Percentiles rank a stretch among this genome's conserved stretches.
phyloP scores from a whole-genome alignment of 2,888 invertebrate genomes.

The Diplazon laetatorius region DNA sequence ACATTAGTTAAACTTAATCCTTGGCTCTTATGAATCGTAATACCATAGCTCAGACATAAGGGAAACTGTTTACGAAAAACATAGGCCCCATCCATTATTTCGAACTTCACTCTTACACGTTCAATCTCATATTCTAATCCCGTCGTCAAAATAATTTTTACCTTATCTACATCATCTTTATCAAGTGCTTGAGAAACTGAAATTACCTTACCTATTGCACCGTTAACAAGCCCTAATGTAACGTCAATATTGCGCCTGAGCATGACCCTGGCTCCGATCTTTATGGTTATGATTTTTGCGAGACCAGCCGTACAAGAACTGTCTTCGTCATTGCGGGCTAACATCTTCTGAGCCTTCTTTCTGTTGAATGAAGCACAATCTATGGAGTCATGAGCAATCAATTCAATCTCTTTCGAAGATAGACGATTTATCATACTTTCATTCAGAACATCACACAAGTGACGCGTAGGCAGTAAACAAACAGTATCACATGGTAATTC shows the following conservation, averaged over 20 bases:
- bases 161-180: too few relatives aligned
- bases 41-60: slow-evolving; percentile 53
- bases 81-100: too few relatives aligned
- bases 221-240: too few relatives aligned
- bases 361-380: slow-evolving; percentile 58
- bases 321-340: too few relatives aligned
- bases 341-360: slow-evolving; percentile 48
- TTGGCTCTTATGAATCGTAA: slow-evolving; percentile 42
- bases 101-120: slow-evolving; percentile 23
- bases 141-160: too few relatives aligned
- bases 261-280: too few relatives aligned
- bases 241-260: too few relatives aligned
- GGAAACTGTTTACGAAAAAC: too few relatives aligned
- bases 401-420: slow-evolving; percentile 64
- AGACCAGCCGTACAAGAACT: too few relatives aligned
- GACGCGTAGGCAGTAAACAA: slow-evolving; percentile 71
- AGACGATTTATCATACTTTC: slow-evolving; percentile 69
- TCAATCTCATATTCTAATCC: background rate
- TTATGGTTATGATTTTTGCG: too few relatives aligned
- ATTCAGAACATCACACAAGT: slow-evolving; percentile 65
- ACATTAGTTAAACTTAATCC: slow-evolving; percentile 59
- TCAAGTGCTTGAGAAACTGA: too few relatives aligned
- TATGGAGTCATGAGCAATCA: slow-evolving; percentile 64
- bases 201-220: too few relatives aligned
- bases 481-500: slow-evolving; percentile 64